These are phyloP conservation scores for Drosophila ambigua DNA, from an alignment of 1,140 invertebrate genomes.

Conservation along the genomic window DNA sequence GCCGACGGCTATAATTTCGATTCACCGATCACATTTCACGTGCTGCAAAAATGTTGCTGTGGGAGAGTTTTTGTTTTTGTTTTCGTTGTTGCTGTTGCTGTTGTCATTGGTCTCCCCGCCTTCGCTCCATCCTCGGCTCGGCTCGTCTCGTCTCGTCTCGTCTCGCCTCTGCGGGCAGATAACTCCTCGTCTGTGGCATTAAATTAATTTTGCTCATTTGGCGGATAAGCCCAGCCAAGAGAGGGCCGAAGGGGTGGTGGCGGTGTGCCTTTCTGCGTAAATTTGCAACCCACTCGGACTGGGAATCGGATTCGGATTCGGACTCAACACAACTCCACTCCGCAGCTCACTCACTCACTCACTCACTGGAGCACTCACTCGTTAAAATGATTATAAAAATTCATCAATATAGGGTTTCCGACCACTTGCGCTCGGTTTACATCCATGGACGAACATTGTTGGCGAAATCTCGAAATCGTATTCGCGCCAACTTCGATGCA, in stretches of 20 bases:
- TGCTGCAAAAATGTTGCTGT: conserved; percentile 66
- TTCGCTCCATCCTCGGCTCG: too few relatives aligned
- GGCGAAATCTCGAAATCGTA: conserved; percentile 45
- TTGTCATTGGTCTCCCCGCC: not conserved
- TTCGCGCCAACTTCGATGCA: conserved; percentile 18
- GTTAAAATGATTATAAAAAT: conserved; percentile 82
- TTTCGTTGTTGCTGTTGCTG: conserved; percentile 32
- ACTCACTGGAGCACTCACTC: conserved; percentile 54
- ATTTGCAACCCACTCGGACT: conserved; percentile 56
- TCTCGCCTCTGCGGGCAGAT: conserved; percentile 22
- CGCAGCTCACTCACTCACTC: conserved; percentile 7
- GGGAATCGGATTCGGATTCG: conserved; percentile 7
- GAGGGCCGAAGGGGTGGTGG: not conserved
- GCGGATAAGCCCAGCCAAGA: conserved; percentile 46
- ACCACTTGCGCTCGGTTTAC: conserved; percentile 56
- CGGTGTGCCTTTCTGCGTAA: conserved; percentile 42
- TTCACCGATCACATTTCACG: conserved; percentile 76
- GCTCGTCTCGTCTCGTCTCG: conserved; percentile 3
- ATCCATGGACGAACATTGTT: conserved; percentile 10
- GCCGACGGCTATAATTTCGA: conserved; percentile 76
- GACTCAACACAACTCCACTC: conserved; percentile 4
- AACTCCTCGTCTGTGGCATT: conserved; percentile 59
- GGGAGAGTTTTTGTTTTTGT: conserved; percentile 21
- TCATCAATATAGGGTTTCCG: conserved; percentile 80
- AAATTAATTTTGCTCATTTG: conserved; percentile 80